Evolutionary conservation across 2,888 invertebrate genomes (phyloP), one percentile per base, ranked within the genome.

Genomic region (Drosophila macrospina): DNA sequence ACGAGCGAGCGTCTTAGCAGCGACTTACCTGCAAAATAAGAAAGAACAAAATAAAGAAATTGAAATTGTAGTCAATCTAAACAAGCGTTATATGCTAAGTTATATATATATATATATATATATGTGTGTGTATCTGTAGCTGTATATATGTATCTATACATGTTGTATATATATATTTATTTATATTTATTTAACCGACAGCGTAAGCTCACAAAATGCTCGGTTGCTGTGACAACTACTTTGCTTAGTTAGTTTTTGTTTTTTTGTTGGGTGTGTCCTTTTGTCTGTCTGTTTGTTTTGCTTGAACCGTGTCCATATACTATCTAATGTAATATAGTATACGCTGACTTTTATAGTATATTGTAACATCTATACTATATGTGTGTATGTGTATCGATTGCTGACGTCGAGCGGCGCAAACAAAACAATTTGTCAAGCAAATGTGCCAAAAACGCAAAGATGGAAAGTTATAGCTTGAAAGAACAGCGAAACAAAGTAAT

Each of bases 351-450:
- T 47, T 47, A 37, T 28, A 67, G 16, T 61, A 55, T 42, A 66
- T 54, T 34, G 15, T 15, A 45, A 57, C 15, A 39, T 39, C 13
- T 54, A 16, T 15, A 15, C n/a, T 50, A 10, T 47, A 5, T 28
- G 20, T 1, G 20, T 20, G 20, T 51, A 11, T 57, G 34, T 62
- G 36, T 74, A 76, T 72, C 74, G 73, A 74, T 69, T 74, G 61
- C 42, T 70, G 67, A 75, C 69, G 69, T 83, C 73, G 66, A 32
- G 44, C 66, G 68, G 44, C 69, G 63, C 72, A 84, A 83, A 81
- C 86, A 86, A 83, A 83, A 84, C 86, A 83, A 83, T 83, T 83
- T 83, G 86, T 83, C 83, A 83, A 84, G 61, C 81, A 86, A 83
- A 83, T 83, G 81, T 83, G 85, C 86, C 86, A 83, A 86, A 80